Conservation (phyloP, 2,888 invertebrate species). For the Opisthograptis luteolata region DNA sequence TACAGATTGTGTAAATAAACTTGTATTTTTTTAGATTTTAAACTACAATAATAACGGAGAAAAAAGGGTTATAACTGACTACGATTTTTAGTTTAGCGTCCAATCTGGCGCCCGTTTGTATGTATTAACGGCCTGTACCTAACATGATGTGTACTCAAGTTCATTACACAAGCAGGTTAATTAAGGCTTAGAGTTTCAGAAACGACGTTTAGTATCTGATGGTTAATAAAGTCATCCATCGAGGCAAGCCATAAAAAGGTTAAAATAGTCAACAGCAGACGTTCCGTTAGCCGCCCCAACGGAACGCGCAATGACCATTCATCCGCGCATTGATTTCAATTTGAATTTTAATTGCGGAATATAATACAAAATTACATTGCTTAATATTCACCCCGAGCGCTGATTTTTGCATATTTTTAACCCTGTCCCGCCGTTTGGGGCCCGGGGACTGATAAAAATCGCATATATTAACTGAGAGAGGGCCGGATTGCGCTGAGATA, state of each 20-base stretch:
- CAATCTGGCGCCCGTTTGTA: too few relatives aligned
- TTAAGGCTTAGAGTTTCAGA: conserved; percentile 2
- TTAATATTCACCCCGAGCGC: conserved; percentile 81
- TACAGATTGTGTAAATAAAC: too few relatives aligned
- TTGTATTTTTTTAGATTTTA: too few relatives aligned
- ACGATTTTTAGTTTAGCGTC: too few relatives aligned
- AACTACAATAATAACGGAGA: too few relatives aligned
- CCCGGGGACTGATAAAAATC: conserved; percentile 72
- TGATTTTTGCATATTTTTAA: conserved; percentile 83
- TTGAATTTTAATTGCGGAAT: conserved; percentile 84
- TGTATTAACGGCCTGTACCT: conserved; percentile 40
- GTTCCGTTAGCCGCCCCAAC: neutral
- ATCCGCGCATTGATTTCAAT: conserved; percentile 84
- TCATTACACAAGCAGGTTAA: conserved; percentile 18
- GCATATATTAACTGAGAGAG: conserved; percentile 72
- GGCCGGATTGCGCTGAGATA: conserved; percentile 60
- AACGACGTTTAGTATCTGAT: neutral
- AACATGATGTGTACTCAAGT: conserved; percentile 33
- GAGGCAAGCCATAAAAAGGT: neutral
- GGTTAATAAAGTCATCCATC: neutral
- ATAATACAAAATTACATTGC: conserved; percentile 83
- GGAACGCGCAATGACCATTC: conserved; percentile 52
- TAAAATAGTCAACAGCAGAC: neutral
- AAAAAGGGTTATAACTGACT: too few relatives aligned
- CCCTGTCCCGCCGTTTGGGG: conserved; percentile 60